These are phyloP conservation scores for Ginglymostoma cirratum DNA, from an alignment of 2,113 vertebrate species.

Conservation along the genomic window DNA sequence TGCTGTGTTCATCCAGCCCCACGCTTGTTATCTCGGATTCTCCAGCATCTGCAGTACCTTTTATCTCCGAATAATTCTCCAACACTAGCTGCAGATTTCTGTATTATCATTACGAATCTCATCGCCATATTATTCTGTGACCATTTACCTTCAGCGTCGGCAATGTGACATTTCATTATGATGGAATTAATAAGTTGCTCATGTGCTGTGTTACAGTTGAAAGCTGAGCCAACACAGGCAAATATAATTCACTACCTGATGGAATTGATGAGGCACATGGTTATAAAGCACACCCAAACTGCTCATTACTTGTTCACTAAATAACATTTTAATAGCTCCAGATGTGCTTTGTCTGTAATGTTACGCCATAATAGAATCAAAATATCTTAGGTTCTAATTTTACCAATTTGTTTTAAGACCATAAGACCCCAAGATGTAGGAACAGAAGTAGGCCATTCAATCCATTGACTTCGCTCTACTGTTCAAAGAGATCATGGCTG, in stretches of 20 bases:
- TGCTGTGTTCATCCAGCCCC: too few relatives aligned
- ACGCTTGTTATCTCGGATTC: too few relatives aligned
- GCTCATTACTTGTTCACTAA: not conserved
- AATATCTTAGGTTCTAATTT: not conserved
- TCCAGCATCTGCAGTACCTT: too few relatives aligned
- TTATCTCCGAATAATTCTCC: constrained; percentile 30
- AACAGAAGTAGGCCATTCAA: too few relatives aligned
- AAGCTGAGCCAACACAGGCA: not conserved
- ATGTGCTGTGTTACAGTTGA: not conserved
- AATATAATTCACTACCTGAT: not conserved
- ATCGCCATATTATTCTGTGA: not conserved
- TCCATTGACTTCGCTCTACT: too few relatives aligned
- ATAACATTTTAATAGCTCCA: not conserved
- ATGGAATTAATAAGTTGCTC: constrained; percentile 23
- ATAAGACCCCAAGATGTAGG: too few relatives aligned
- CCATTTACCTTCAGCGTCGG: constrained; percentile 5
- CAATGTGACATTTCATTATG: constrained; percentile 13
- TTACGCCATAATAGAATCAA: not conserved
- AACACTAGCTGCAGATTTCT: not conserved
- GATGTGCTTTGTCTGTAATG: not conserved
- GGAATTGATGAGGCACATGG: not conserved
- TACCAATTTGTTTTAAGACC: not conserved
- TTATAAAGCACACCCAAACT: not conserved
- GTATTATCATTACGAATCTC: not conserved
- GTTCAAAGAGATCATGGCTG: too few relatives aligned